These are phyloP conservation scores for Ctenodactylus gundi DNA, from an alignment of 2,113 vertebrate genomes.

Conservation along the genomic window DNA sequence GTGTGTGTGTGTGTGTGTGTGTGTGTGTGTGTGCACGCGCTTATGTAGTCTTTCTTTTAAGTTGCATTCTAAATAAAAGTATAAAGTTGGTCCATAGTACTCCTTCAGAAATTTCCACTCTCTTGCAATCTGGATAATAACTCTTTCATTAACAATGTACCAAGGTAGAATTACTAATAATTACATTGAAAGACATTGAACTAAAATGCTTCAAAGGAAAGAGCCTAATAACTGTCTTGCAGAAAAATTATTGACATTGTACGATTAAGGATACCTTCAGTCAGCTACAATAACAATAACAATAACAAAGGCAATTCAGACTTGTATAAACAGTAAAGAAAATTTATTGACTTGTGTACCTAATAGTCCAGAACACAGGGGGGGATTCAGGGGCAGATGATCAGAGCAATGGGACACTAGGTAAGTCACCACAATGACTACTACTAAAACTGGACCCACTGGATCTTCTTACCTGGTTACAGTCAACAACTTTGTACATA, in stretches of 20 bases:
- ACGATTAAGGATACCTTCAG: neutral
- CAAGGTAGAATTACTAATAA: constrained; percentile 60
- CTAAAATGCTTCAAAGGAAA: constrained; percentile 56
- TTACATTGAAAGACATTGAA: constrained; percentile 40
- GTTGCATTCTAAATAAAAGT: neutral
- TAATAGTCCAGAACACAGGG: neutral
- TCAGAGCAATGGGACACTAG: neutral
- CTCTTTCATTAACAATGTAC: constrained; percentile 23
- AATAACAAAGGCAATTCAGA: neutral
- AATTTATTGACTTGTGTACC: neutral
- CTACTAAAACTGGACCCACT: neutral
- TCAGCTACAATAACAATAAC: constrained; percentile 30
- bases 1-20: neutral
- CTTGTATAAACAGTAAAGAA: neutral
- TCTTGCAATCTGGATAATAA: constrained; percentile 7
- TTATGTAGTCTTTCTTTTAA: constrained; percentile 20
- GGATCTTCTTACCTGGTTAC: neutral
- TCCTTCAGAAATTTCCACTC: constrained; percentile 30
- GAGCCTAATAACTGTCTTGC: constrained; percentile 10
- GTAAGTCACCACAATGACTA: neutral
- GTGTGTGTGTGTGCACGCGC: neutral
- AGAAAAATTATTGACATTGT: constrained; percentile 18
- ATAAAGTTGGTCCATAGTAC: constrained; percentile 1
- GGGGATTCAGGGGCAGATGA: neutral
- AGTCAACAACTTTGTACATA: neutral